Evolutionary conservation across 2,113 vertebrate genomes (phyloP).

Genomic region (Sciurus niger): DNA sequence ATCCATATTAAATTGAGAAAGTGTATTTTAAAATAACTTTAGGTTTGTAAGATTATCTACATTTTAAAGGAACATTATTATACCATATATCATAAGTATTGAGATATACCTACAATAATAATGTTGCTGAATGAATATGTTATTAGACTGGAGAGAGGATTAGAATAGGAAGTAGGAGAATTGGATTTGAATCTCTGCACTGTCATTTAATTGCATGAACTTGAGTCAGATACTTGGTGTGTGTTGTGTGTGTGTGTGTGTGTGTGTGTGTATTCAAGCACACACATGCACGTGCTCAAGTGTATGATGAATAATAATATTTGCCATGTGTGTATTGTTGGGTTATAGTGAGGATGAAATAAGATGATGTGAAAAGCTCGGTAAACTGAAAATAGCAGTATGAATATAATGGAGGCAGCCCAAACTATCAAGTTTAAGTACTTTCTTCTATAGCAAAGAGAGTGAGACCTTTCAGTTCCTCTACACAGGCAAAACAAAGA

Average conservation of each 20-base stretch:
- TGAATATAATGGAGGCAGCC: neutral
- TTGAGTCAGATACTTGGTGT: neutral
- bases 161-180: neutral
- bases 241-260: neutral
- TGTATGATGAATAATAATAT: neutral
- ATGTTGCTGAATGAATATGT: neutral
- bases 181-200: neutral
- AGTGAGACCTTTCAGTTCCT: neutral
- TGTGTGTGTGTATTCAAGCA: fast-evolving
- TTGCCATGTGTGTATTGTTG: neutral
- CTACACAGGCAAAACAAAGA: neutral
- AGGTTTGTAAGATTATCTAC: neutral
- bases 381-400: neutral
- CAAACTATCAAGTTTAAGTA: neutral
- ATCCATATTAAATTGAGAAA: constrained; percentile 29
- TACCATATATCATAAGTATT: neutral
- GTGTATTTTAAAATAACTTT: constrained; percentile 18
- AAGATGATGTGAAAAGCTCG: neutral
- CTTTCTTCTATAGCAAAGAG: neutral
- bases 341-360: neutral
- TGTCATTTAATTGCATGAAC: neutral
- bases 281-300: neutral
- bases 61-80: neutral
- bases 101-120: neutral
- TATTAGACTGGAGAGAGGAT: neutral